Percentiles rank a stretch among this genome's conserved stretches.
These are phyloP conservation scores for Athalia cordata DNA, from an alignment of 2,888 invertebrate species.

Conservation along the genomic window DNA sequence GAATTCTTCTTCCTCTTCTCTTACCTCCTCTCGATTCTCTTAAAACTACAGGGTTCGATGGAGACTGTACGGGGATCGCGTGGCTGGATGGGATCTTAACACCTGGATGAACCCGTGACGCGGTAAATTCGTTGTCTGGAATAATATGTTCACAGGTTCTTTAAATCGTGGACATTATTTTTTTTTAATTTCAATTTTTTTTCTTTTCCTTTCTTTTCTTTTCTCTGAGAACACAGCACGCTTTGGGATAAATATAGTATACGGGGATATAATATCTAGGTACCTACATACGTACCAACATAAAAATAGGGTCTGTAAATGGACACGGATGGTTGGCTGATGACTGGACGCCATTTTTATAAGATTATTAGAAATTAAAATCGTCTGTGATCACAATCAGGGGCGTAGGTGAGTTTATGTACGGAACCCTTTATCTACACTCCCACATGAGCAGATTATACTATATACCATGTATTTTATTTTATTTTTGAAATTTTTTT, in stretches of 20 bases:
- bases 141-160: too few relatives aligned
- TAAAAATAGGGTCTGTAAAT: too few relatives aligned
- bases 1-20: too few relatives aligned
- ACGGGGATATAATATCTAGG: too few relatives aligned
- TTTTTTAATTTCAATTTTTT: neutral
- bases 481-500: too few relatives aligned
- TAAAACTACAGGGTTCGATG: constrained; percentile 35
- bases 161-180: neutral
- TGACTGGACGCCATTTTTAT: constrained; percentile 49
- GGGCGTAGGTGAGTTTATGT: constrained; percentile 33
- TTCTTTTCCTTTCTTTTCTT: too few relatives aligned
- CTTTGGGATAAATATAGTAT: too few relatives aligned
- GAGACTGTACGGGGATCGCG: constrained; percentile 32
- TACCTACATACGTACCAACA: too few relatives aligned
- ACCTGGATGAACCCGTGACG: constrained; percentile 19
- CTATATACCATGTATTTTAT: too few relatives aligned
- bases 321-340: constrained; percentile 35
- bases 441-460: neutral
- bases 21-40: neutral
- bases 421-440: constrained; percentile 40
- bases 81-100: constrained; percentile 43
- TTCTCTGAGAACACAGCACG: too few relatives aligned
- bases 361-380: constrained; percentile 54
- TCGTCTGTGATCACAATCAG: constrained; percentile 44
- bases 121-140: constrained; percentile 22